Base-by-base conservation (phyloP, 2,113 vertebrate genomes). In the Anser cygnoides region DNA sequence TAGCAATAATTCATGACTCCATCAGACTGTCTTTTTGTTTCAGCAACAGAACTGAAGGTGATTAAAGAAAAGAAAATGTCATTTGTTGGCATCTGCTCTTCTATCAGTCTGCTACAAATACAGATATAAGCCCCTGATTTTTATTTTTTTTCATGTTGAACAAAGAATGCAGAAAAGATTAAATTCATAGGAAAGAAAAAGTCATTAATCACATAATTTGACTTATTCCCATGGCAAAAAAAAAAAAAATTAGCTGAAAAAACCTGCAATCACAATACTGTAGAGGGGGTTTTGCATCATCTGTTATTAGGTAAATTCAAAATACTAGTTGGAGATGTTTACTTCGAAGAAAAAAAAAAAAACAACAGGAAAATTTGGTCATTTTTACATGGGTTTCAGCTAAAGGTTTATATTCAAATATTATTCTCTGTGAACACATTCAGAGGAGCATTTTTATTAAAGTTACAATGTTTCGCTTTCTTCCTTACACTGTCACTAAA, bases 11-110 rank as follows among this genome's bases (percentile, higher is more conserved):
- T 94, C 58, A 75, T 39, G 72, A 85, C 19, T 68, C 35, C 13
- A 58, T 87, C 50, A 79, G n/a, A 50, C 9, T 33, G 7, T n/a
- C 16, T 73, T 84, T 71, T 93, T 85, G 37, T 91, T 90, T 77
- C 50, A 79, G 37, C 68, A 71, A 63, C 18, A 68, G 33, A 10
- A 18, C 29, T 91, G 81, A 89, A 92, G 44, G 50, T 58, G 28
- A 76, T 46, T 89, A 84, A 95, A 68, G 62, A 62, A 77, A 73
- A 92, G 8, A 10, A 89, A 82, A 91, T 94, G 19, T 76, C 35
- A 70, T 72, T 78, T 81, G 16, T 50, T 84, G 70, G 39, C 66
- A 76, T 72, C 41, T 87, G 29, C 25, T 76, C 33, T 66, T 11
- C 55, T 82, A 9, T 29, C 16, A 82, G 54, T 76, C 63, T 95